Base-by-base conservation (phyloP, 2,113 vertebrate genomes). In the Erinaceus europaeus region DNA sequence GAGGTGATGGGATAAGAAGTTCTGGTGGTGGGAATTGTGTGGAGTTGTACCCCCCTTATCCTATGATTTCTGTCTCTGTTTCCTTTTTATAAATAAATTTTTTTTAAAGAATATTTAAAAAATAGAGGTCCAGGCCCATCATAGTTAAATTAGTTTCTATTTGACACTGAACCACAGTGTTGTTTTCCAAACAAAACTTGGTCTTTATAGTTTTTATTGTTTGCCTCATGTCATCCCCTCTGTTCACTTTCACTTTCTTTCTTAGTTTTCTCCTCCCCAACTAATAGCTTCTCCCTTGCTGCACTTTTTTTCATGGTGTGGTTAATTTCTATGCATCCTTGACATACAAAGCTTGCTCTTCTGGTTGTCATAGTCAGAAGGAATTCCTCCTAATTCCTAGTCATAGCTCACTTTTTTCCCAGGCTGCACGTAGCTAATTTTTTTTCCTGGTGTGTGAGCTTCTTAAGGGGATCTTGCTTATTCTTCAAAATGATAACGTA, bases 121-220 rank as follows among this genome's bases (percentile, higher is more conserved):
- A n/a, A n/a, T n/a, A n/a, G n/a, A n/a, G n/a, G n/a, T 55, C 7
- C 8, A 46, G 1, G 53, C 29, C 23, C 69, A 81, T 48, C 78
- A 18, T 21, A 74, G 38, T 90, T 82, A 72, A 84, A 65, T 80
- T 84, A 50, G n/a, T 85, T 77, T 73, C 48, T 85, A 72, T 67
- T 82, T 82, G 59, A 74, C 46, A 64, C 2, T 29, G 72, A 82
- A n/a, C 4, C 42, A 52, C 9, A 21, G 46, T 53, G 21, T 17
- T 79, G 17, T 69, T 75, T 84, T 67, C 65, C 42, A 82, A 67
- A 27, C 59, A n/a, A 1, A 23, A 27, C 32, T 77, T 15, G 50
- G 20, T 42, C 29, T 82, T 73, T 67, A 23, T 52, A 48, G 29
- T 40, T 73, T n/a, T 76, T 36, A n/a, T 67, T 86, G 18, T 73